phyloP scores from a whole-genome alignment of 1,140 invertebrate genomes.

The Eubasilissa regina region DNA sequence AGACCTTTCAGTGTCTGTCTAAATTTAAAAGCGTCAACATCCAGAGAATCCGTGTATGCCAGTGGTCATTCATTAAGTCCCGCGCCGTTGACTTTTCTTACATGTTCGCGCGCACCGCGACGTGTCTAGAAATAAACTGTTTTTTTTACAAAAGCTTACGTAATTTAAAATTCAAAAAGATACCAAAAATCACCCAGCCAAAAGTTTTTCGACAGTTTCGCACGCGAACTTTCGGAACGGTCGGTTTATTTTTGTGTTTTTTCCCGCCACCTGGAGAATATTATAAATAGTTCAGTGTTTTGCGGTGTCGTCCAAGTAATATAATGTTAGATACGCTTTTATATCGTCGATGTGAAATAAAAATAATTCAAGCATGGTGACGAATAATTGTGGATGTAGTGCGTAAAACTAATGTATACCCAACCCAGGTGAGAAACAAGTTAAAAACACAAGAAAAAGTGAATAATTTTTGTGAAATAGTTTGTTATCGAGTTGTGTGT shows the following conservation, averaged over 20 bases:
- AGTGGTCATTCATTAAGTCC: conserved; percentile 8
- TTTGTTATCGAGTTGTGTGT: too few species aligned
- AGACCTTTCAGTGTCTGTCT: conserved; percentile 26
- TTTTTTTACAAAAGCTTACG: conserved; percentile 6
- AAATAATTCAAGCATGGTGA: neutral
- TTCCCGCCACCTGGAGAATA: conserved; percentile 30
- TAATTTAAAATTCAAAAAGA: conserved; percentile 7
- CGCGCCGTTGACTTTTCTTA: conserved; percentile 7
- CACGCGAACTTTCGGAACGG: conserved; percentile 4
- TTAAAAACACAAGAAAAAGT: too few species aligned
- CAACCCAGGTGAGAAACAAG: too few species aligned
- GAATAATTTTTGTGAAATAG: too few species aligned
- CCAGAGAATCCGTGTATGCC: conserved; percentile 4
- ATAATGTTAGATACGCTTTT: neutral
- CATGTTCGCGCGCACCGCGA: conserved; percentile 15
- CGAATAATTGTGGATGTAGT: neutral
- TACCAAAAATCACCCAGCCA: neutral
- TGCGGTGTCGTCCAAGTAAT: conserved; percentile 2
- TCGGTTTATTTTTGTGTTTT: conserved; percentile 36
- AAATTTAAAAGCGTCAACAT: conserved; percentile 37
- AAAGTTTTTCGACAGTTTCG: conserved; percentile 5
- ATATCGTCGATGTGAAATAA: neutral
- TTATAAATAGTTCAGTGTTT: conserved; percentile 25
- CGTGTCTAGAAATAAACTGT: conserved; percentile 23
- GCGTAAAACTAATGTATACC: neutral